Base-by-base conservation (phyloP, 2,888 invertebrate species). In the Muschampia plurimacula region DNA sequence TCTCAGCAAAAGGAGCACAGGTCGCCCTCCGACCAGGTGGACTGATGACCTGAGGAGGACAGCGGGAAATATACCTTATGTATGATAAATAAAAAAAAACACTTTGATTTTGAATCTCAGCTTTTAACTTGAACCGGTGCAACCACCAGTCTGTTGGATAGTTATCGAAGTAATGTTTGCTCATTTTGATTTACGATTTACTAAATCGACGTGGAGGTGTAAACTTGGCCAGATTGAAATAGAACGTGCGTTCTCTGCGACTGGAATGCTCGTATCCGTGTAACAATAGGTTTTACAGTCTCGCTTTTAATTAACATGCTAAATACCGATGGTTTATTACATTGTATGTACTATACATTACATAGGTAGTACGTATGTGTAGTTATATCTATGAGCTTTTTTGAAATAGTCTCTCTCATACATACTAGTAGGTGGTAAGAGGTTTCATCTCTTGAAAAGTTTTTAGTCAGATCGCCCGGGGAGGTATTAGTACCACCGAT, bases 171-270 rank as follows among this genome's bases (percentile, higher is more conserved):
- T 10, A 46, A 28, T 78, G 78, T 79, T 78, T 77, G 76, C 74
- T 57, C 79, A 72, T 79, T 82, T 83, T 88, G 86, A 87, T 86
- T 88, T 86, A 88, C 80, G 72, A 75, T 79, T 75, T 73, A 76
- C 78, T 78, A 82, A 84, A 86, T 84, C 79, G 80, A 78, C 81
- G 78, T 77, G 65, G 76, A 76, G 78, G 78, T 81, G 83, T 84
- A 85, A 84, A 86, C 82, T 81, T 77, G 15, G 72, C 32, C 46
- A 41, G 69, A 78, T 77, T 67, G 78, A 86, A 87, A 87, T 86
- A 86, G 85, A 81, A 73, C 76, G 78, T 77, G 73, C 78, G 75
- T 75, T 36, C 52, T 4, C n/a, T 1, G 69, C 5, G 49, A 15
- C 55, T 12, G 67, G 70, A 59, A 67, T 67, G 57, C 39, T 57